Evolutionary conservation across 2,888 invertebrate species (phyloP).

Genomic region (Halocaridina rubra): DNA sequence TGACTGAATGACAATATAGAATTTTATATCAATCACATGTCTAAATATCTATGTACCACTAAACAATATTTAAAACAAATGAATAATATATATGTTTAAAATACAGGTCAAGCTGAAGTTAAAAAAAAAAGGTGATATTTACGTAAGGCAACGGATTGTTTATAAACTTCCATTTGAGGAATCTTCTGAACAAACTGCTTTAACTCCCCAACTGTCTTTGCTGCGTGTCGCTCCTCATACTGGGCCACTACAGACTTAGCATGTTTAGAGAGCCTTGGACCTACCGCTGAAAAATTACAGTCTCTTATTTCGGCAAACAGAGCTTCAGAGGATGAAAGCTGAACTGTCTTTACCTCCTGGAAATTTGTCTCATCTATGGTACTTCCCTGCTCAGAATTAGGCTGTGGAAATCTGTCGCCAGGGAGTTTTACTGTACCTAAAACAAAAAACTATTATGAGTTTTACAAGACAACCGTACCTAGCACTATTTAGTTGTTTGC

Average conservation of each 20-base stretch:
- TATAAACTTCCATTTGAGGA: slow-evolving; percentile 87
- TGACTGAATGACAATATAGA: too few species aligned
- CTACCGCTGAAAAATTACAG: slow-evolving; percentile 92
- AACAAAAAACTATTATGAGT: too few species aligned
- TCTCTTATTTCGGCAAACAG: slow-evolving; percentile 90
- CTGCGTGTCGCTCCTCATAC: slow-evolving; percentile 82
- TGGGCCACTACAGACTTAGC: slow-evolving; percentile 84
- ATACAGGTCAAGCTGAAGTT: too few species aligned
- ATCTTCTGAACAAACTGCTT: slow-evolving; percentile 91
- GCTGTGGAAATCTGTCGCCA: slow-evolving; percentile 79
- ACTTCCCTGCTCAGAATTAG: neutral
- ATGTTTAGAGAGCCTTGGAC: slow-evolving; percentile 84
- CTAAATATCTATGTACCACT: too few species aligned
- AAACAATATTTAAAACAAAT: too few species aligned
- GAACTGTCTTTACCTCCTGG: slow-evolving; percentile 80
- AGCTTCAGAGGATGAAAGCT: slow-evolving; percentile 89
- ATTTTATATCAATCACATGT: too few species aligned
- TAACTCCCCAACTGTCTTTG: slow-evolving; percentile 92
- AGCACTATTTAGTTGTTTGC: too few species aligned
- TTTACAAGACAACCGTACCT: too few species aligned
- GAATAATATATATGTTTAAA: too few species aligned
- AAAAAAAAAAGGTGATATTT: too few species aligned
- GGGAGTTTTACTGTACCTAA: slow-evolving; percentile 87
- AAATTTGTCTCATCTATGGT: slow-evolving; percentile 15
- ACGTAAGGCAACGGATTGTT: slow-evolving; percentile 83